Conservation (phyloP, 1,140 invertebrate species). For the Oreohelix idahoensis region DNA sequence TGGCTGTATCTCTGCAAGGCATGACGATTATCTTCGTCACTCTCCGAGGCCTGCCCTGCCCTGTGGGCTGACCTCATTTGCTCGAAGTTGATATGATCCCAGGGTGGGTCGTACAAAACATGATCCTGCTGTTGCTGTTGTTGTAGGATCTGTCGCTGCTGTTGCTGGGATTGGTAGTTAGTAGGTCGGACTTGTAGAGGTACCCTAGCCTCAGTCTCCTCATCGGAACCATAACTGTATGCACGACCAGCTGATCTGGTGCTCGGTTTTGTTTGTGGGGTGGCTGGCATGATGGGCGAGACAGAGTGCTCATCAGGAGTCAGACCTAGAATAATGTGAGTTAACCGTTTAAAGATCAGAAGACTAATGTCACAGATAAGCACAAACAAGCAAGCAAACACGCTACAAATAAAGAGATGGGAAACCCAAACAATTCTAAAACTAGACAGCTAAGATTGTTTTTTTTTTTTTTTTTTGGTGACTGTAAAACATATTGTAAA, state of each 20-base stretch:
- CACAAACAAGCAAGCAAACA: too few species aligned
- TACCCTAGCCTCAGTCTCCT: conserved; percentile 57
- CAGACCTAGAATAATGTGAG: conserved; percentile 49
- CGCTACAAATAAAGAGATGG: too few species aligned
- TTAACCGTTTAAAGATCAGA: too few species aligned
- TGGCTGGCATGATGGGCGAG: conserved; percentile 46
- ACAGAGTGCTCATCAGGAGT: conserved; percentile 59
- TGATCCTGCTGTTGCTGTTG: conserved; percentile 26
- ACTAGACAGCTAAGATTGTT: too few species aligned
- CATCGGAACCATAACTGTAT: conserved; percentile 67
- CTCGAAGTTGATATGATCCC: conserved; percentile 46
- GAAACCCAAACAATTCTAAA: too few species aligned
- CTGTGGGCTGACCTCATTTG: conserved; percentile 27
- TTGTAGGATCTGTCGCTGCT: conserved; percentile 4
- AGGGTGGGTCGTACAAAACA: conserved; percentile 48
- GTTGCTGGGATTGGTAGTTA: conserved; percentile 25
- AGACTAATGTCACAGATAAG: too few species aligned
- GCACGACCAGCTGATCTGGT: conserved; percentile 39
- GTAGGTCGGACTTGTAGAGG: conserved; percentile 32
- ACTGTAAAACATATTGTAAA: too few species aligned
- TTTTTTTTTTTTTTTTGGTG: too few species aligned
- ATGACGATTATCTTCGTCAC: conserved; percentile 49
- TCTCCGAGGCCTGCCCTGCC: conserved; percentile 41
- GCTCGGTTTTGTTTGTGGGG: conserved; percentile 37
- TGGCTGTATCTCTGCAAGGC: conserved; percentile 46